phyloP scores from a whole-genome alignment of 2,888 invertebrate species.

The Drosophila cyrtoloma region DNA sequence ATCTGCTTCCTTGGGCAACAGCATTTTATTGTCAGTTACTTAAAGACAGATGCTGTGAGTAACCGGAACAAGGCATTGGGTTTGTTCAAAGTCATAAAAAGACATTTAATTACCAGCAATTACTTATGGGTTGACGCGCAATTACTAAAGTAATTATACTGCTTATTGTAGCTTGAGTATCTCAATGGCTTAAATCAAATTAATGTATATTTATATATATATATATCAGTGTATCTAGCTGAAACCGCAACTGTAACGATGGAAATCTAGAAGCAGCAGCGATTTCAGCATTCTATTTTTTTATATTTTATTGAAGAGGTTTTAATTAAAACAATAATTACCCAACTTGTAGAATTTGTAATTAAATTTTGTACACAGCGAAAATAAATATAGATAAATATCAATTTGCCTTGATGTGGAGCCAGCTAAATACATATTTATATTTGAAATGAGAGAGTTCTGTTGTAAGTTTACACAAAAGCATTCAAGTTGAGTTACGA shows the following conservation, averaged over 20 bases:
- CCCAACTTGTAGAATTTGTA: background rate
- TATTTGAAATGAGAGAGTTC: background rate
- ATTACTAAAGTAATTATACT: background rate
- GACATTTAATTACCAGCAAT: constrained; percentile 3
- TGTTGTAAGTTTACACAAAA: background rate
- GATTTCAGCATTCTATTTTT: too few relatives aligned
- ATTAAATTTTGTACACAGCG: too few relatives aligned
- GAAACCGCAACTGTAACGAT: background rate
- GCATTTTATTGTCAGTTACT: constrained; percentile 25
- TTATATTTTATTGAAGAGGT: background rate
- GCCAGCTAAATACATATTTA: background rate
- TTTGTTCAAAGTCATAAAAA: background rate
- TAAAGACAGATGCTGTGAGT: constrained; percentile 4
- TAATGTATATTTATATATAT: too few relatives aligned
- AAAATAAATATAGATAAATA: too few relatives aligned
- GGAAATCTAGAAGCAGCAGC: background rate
- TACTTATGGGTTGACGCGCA: background rate
- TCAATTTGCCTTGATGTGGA: background rate
- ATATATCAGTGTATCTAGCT: background rate
- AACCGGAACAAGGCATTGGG: background rate
- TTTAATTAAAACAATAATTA: background rate
- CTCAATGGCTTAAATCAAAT: background rate
- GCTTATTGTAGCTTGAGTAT: background rate
- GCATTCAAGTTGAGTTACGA: background rate
- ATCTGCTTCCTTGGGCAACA: constrained; percentile 21